Percentiles rank a stretch among this genome's conserved stretches.
Conservation (phyloP, 1,140 invertebrate genomes). For the Drosophila hydei region DNA sequence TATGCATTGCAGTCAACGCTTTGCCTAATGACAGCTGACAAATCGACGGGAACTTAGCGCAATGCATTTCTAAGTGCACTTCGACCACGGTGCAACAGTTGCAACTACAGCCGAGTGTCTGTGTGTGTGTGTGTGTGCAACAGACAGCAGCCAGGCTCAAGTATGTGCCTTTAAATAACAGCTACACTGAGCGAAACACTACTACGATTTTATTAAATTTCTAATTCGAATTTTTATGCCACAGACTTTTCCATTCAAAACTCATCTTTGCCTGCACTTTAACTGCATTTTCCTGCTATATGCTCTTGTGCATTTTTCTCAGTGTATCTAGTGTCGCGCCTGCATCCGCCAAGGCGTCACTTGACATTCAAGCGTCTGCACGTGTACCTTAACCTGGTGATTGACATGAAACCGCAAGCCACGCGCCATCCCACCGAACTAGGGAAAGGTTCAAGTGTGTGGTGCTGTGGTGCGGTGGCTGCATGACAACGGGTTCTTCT, state of each 20-base stretch:
- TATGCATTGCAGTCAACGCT: slow-evolving; percentile 11
- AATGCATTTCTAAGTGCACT: slow-evolving; percentile 27
- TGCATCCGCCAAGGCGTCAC: slow-evolving; percentile 57
- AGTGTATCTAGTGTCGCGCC: slow-evolving; percentile 27
- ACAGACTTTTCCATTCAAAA: too few species aligned
- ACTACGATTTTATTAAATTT: too few species aligned
- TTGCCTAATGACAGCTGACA: slow-evolving; percentile 31
- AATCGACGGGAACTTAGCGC: slow-evolving; percentile 21
- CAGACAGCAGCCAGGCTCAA: slow-evolving; percentile 20
- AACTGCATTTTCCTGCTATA: too few species aligned
- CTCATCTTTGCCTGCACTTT: too few species aligned
- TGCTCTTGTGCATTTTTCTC: not conserved
- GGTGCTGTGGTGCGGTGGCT: too few species aligned
- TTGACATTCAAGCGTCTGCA: slow-evolving; percentile 70
- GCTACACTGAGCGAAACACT: slow-evolving; percentile 13
- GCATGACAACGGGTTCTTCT: slow-evolving; percentile 7
- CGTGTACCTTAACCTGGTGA: slow-evolving; percentile 30
- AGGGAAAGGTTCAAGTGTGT: too few species aligned
- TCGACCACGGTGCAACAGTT: slow-evolving; percentile 43
- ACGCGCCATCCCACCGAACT: not conserved
- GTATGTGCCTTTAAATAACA: slow-evolving; percentile 22
- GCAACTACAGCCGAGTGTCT: slow-evolving; percentile 20
- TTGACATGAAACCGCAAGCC: slow-evolving; percentile 19
- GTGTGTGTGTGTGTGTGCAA: slow-evolving; percentile 8
- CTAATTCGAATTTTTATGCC: too few species aligned